A percentile compares a stretch with the other conserved stretches of the same genome.
These are phyloP conservation scores for Ctenodactylus gundi DNA, from an alignment of 2,113 vertebrate species.

Conservation along the genomic window DNA sequence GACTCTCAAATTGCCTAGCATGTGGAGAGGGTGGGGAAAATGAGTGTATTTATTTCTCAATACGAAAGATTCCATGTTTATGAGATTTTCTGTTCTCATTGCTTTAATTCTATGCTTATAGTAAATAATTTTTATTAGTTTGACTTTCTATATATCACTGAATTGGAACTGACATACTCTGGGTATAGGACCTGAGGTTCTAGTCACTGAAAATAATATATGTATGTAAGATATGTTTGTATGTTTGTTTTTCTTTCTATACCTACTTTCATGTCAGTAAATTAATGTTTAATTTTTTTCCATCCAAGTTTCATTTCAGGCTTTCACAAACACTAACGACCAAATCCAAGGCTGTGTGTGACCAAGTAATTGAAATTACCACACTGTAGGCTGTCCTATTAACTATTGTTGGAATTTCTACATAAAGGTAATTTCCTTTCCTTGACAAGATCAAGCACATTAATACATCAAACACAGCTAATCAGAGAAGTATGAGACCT, in stretches of 20 bases:
- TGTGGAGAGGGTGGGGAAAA: neutral
- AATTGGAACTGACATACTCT: neutral
- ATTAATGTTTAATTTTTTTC: neutral
- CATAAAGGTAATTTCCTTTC: no score
- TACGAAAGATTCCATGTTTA: neutral
- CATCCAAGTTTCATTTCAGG: neutral
- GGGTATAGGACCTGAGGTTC: neutral
- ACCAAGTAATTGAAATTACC: no score
- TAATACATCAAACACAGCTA: no score
- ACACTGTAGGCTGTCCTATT: no score
- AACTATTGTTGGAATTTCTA: no score
- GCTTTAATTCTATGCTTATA: neutral
- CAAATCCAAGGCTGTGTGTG: no score
- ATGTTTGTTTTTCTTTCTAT: neutral
- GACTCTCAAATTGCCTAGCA: neutral
- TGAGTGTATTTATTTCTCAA: neutral
- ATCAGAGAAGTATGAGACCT: no score
- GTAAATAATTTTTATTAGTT: slow-evolving; percentile 27
- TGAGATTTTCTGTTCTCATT: neutral
- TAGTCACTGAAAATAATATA: neutral
- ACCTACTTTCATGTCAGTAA: neutral
- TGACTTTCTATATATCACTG: neutral
- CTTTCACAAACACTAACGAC: slow-evolving; percentile 25
- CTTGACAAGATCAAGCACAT: no score
- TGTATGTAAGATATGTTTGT: neutral